Conservation (phyloP, 2,797 vertebrate genomes). For the Ptychadena robeensis region DNA sequence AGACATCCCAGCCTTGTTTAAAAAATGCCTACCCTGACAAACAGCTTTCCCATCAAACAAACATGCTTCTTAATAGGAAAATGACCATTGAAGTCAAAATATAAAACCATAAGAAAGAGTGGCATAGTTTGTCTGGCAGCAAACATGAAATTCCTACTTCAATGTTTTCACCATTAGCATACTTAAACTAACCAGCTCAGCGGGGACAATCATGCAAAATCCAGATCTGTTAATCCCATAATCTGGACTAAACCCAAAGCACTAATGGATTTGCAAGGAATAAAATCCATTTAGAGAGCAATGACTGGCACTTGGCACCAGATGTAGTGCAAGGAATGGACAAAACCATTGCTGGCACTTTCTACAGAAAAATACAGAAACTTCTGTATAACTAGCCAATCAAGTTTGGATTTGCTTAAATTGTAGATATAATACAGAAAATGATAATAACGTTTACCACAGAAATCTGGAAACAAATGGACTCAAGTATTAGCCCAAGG, state of each 20-base stretch:
- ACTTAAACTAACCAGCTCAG: conserved; percentile 62
- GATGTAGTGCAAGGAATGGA: conserved; percentile 5
- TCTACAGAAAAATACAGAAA: not conserved
- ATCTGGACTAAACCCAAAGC: conserved; percentile 76
- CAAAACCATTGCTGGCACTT: not conserved
- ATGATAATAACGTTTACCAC: too few species aligned
- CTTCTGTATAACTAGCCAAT: too few species aligned
- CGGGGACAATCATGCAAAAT: conserved; percentile 75
- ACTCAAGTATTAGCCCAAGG: too few species aligned
- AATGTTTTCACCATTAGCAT: conserved; percentile 53
- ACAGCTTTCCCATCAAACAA: not conserved
- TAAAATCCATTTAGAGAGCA: conserved; percentile 57
- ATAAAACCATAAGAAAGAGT: conserved; percentile 9
- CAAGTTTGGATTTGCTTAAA: too few species aligned
- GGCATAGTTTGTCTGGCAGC: conserved; percentile 11
- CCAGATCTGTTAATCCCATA: conserved; percentile 74
- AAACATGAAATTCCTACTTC: conserved; percentile 39
- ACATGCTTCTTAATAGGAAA: not conserved
- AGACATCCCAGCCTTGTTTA: not conserved
- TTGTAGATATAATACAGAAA: too few species aligned
- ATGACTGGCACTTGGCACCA: conserved; percentile 26
- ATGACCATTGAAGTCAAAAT: conserved; percentile 13
- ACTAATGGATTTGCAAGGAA: conserved; percentile 77
- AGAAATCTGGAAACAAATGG: too few species aligned
- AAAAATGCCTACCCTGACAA: not conserved